Base-by-base conservation (phyloP, 2,888 invertebrate species). In the Campoletis raptor region DNA sequence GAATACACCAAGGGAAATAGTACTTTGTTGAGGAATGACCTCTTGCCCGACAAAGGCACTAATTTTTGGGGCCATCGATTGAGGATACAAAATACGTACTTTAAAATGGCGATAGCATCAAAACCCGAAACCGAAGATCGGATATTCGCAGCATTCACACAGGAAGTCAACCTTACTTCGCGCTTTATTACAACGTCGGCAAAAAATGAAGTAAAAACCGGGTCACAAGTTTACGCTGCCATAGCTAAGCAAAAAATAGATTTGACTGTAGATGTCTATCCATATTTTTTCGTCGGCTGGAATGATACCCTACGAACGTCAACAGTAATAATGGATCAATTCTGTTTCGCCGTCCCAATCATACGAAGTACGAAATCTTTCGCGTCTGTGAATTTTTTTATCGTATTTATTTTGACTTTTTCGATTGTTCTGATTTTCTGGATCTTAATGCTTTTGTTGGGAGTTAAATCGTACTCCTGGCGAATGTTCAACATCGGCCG, bases 21-120 rank as follows among this genome's bases (percentile, higher is more conserved):
- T 21, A n/a, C 54, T 0, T 0, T 21, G 4, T n/a, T 21, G 12
- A 18, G 30, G 30, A 21, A 18, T 15, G 70, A 69, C 10, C n/a
- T 40, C 5, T 90, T 90, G n/a, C 90, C 91, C 0, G 72, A 89
- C 36, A 89, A 90, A 30, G 6, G 87, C 9, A 42, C 9, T 0
- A 74, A 91, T 79, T 86, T 91, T 73, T 45, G 89, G 42, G 89
- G 89, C 6, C 85, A 90, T 54, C 85, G 85, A 0, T 6, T 92
- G 0, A n/a, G n/a, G n/a, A n/a, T n/a, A n/a, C n/a, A n/a, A n/a
- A n/a, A n/a, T n/a, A n/a, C n/a, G n/a, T n/a, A n/a, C n/a, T n/a
- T n/a, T n/a, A n/a, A n/a, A n/a, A n/a, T n/a, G n/a, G n/a, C n/a
- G n/a, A n/a, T n/a, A n/a, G n/a, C n/a, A n/a, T n/a, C n/a, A n/a